phyloP scores from a whole-genome alignment of 2,888 invertebrate species.

The Tiliacea citrago region DNA sequence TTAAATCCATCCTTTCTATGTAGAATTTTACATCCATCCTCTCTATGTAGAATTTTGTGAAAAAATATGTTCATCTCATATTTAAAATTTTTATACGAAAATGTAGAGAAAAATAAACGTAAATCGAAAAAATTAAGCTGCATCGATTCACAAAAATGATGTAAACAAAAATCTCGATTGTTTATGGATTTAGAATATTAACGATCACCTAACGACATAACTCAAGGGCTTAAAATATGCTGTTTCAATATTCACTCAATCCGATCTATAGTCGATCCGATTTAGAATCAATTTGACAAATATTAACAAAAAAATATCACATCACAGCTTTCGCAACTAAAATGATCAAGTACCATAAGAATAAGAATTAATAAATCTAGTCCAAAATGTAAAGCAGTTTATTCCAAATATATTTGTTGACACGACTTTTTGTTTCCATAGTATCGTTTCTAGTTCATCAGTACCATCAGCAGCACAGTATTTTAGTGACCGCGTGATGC shows the following conservation, averaged over 20 bases:
- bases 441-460: slow-evolving; percentile 74
- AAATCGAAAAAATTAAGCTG: neutral
- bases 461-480: slow-evolving; percentile 81
- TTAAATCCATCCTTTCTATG: neutral
- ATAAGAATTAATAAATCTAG: slow-evolving; percentile 63
- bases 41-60: slow-evolving; percentile 4
- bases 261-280: slow-evolving; percentile 6
- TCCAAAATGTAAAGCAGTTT: slow-evolving; percentile 68
- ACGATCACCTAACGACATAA: slow-evolving; percentile 41
- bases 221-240: slow-evolving; percentile 45
- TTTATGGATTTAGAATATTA: slow-evolving; percentile 68
- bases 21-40: slow-evolving; percentile 5
- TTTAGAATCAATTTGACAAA: slow-evolving; percentile 19
- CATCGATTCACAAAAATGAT: neutral
- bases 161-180: neutral
- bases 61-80: neutral
- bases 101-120: neutral
- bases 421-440: slow-evolving; percentile 78
- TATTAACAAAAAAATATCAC: slow-evolving; percentile 30
- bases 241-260: slow-evolving; percentile 37
- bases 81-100: neutral
- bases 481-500: slow-evolving; percentile 76
- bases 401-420: slow-evolving; percentile 76
- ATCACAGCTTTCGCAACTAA: slow-evolving; percentile 68
- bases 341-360: slow-evolving; percentile 50